Base-by-base conservation (phyloP, 2,888 invertebrate genomes). In the Pterostichus niger region DNA sequence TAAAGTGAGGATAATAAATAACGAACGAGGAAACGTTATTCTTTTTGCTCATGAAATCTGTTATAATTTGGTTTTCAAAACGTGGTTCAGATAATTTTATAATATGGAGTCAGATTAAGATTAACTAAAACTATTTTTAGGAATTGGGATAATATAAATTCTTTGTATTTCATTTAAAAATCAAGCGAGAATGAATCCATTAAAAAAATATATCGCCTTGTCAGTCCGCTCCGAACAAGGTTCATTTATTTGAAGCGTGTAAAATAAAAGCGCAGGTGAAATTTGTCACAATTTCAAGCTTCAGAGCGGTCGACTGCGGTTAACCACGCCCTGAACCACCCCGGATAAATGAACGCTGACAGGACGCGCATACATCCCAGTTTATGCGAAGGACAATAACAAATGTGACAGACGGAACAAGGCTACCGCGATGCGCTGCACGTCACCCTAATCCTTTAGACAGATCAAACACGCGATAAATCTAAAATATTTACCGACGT, bases 361-460 rank as follows among this genome's bases (percentile, higher is more conserved):
- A 71, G 71, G 40, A 44, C 71, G 44, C 46, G 17, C 71, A 71
- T 71, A 46, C 71, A 71, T 71, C 17, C 71, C 24, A 44, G 35
- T 40, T 40, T 71, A 71, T 71, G 46, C 71, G 71, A 44, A 71
- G 71, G 71, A 71, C 71, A 71, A 71, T 71, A 71, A 71, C 71
- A 71, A 71, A 71, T 71, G 71, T 71, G 71, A 71, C 71, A 71
- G 46, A 24, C 46, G 71, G 71, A 46, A 24, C 71, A 5, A 17
- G 9, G 24, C 7, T 54, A 15, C n/a, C 54, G 54, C 13, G n/a
- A 54, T 71, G 11, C 46, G 17, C 17, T 59, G 6, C 13, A 31
- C 68, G 59, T 17, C 59, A 59, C 9, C 59, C 61, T 35, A 40
- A 64, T 35, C 35, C 64, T 64, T 33, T 33, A 64, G 33, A 13